These are phyloP conservation scores for Bovichtus variegatus DNA, from an alignment of 2,797 vertebrate species.

Conservation along the genomic window DNA sequence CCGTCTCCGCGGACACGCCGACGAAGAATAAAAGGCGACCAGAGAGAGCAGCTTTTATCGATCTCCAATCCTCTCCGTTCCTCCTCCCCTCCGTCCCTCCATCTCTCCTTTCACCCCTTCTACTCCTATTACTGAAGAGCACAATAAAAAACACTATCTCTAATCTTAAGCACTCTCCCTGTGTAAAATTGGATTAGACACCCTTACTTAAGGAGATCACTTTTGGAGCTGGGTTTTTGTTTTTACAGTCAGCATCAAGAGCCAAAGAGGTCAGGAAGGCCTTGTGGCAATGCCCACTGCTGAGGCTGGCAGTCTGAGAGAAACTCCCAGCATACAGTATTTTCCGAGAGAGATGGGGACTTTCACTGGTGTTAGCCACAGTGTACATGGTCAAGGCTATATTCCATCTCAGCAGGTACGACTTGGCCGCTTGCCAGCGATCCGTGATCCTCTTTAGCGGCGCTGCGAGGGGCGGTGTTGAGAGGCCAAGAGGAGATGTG, in stretches of 20 bases:
- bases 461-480: constrained; percentile 37
- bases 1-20: constrained; percentile 54
- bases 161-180: constrained; percentile 75
- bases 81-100: constrained; percentile 55
- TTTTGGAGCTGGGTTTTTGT: constrained; percentile 68
- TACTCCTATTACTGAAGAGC: constrained; percentile 74
- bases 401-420: constrained; percentile 69
- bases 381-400: constrained; percentile 51
- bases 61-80: constrained; percentile 65
- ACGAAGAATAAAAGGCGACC: constrained; percentile 63
- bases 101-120: constrained; percentile 64
- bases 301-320: constrained; percentile 43
- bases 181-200: constrained; percentile 82
- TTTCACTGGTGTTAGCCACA: constrained; percentile 45
- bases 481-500: constrained; percentile 66
- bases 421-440: constrained; percentile 70
- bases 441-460: constrained; percentile 71
- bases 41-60: constrained; percentile 71
- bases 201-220: constrained; percentile 81
- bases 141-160: constrained; percentile 78
- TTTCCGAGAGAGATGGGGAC: constrained; percentile 31
- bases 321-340: constrained; percentile 1
- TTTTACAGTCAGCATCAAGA: constrained; percentile 61
- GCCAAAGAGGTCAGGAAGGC: constrained; percentile 59
- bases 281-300: constrained; percentile 32